phyloP scores from a whole-genome alignment of 2,113 vertebrate genomes.

The Phocoena phocoena region DNA sequence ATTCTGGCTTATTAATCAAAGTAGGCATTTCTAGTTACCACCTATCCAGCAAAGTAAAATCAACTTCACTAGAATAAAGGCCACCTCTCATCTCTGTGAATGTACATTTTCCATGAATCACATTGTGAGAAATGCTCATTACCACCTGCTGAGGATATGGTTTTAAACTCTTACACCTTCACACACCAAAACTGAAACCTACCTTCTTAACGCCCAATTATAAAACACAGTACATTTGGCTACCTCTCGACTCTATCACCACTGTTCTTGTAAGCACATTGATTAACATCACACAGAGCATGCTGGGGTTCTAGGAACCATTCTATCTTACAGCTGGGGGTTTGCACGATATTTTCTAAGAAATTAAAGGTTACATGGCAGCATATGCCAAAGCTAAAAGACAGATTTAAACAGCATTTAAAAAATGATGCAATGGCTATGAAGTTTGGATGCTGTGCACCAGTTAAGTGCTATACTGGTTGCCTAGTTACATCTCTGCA shows the following conservation, averaged over 20 bases:
- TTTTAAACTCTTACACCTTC: slow-evolving; percentile 26
- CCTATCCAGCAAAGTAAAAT: slow-evolving; percentile 9
- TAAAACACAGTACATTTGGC: not conserved
- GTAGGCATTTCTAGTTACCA: not conserved
- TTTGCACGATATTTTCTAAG: slow-evolving; percentile 50
- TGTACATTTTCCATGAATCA: not conserved
- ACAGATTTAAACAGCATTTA: slow-evolving; percentile 41
- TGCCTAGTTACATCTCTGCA: slow-evolving; percentile 65
- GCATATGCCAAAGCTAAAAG: slow-evolving; percentile 15
- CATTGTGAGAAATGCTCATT: not conserved
- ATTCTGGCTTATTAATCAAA: not conserved
- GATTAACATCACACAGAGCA: not conserved
- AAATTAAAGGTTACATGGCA: slow-evolving; percentile 42
- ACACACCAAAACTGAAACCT: not conserved
- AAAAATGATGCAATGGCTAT: not conserved
- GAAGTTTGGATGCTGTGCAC: slow-evolving; percentile 4
- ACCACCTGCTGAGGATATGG: not conserved
- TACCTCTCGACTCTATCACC: not conserved
- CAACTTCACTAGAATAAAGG: not conserved
- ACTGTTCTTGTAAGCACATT: not conserved
- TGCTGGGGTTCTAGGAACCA: slow-evolving; percentile 18
- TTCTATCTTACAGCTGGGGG: not conserved
- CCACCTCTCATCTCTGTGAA: slow-evolving; percentile 20
- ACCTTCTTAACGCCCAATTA: not conserved
- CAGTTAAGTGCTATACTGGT: slow-evolving; percentile 38